Evolutionary conservation across 1,140 invertebrate species (phyloP).

Genomic region (Ips nitidus): DNA sequence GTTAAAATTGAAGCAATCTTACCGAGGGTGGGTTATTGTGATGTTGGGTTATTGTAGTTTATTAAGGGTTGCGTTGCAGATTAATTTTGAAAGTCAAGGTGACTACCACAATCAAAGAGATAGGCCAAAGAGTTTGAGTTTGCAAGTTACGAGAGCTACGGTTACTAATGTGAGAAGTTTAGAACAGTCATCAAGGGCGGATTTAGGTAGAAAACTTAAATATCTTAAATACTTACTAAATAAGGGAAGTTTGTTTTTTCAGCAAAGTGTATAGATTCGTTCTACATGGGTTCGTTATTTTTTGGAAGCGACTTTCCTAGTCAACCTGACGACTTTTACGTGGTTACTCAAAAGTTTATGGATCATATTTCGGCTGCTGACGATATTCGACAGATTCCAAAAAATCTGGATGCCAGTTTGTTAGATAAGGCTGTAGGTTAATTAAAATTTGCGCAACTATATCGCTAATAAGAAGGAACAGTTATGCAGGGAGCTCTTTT

Average conservation of each 20-base stretch:
- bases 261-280: slow-evolving; percentile 70
- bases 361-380: slow-evolving; percentile 65
- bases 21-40: slow-evolving; percentile 69
- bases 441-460: neutral
- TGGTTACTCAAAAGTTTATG: slow-evolving; percentile 75
- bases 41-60: neutral
- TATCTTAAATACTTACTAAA: neutral
- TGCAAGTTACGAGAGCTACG: slow-evolving; percentile 78
- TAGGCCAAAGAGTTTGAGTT: slow-evolving; percentile 75
- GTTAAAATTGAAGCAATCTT: slow-evolving; percentile 88
- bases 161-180: slow-evolving; percentile 77
- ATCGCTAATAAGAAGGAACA: slow-evolving; percentile 12
- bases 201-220: slow-evolving; percentile 50
- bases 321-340: slow-evolving; percentile 62
- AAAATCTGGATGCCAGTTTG: slow-evolving; percentile 41
- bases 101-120: slow-evolving; percentile 76
- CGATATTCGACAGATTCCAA: slow-evolving; percentile 51
- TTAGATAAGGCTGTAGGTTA: slow-evolving; percentile 43
- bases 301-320: slow-evolving; percentile 74
- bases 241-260: slow-evolving; percentile 46
- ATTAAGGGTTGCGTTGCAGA: slow-evolving; percentile 53
- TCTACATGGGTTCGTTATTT: slow-evolving; percentile 73
- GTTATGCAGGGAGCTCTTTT: slow-evolving; percentile 69
- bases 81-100: slow-evolving; percentile 69
- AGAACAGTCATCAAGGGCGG: slow-evolving; percentile 67